Evolutionary conservation across 2,888 invertebrate genomes (phyloP).

Genomic region (Ecdyonurus torrentis): DNA sequence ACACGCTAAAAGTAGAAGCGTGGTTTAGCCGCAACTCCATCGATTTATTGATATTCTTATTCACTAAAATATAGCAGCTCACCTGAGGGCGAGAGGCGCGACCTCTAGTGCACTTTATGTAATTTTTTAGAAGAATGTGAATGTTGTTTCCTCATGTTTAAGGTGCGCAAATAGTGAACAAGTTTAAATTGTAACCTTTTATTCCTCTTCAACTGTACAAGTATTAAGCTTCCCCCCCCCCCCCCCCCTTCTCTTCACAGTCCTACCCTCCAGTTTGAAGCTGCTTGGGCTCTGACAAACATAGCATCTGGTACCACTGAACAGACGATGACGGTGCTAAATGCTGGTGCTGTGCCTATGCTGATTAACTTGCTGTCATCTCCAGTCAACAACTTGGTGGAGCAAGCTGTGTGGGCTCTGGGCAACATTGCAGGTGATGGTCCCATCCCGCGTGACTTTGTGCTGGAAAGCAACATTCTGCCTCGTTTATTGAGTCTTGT

Average conservation of each 20-base stretch:
- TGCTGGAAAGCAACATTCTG: slow-evolving; percentile 54
- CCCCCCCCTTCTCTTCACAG: slow-evolving; percentile 30
- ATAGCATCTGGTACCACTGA: slow-evolving; percentile 88
- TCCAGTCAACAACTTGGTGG: slow-evolving; percentile 48
- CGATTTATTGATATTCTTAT: no score
- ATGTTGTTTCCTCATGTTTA: not conserved
- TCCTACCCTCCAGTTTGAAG: slow-evolving; percentile 74
- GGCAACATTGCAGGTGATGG: slow-evolving; percentile 95
- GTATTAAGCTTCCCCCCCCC: not conserved
- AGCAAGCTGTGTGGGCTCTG: slow-evolving; percentile 95
- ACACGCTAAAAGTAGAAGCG: no score
- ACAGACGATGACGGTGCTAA: slow-evolving; percentile 76
- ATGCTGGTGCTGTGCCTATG: slow-evolving; percentile 70
- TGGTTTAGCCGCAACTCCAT: no score
- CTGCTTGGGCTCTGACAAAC: slow-evolving; percentile 95
- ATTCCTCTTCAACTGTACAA: not conserved
- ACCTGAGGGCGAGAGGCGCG: no score
- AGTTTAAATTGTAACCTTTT: not conserved
- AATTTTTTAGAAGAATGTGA: no score
- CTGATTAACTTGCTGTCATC: slow-evolving; percentile 57
- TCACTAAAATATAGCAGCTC: no score
- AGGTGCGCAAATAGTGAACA: no score
- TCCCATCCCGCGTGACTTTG: slow-evolving; percentile 59
- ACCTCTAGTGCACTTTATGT: no score
- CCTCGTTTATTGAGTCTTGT: slow-evolving; percentile 51